phyloP scores from a whole-genome alignment of 2,113 vertebrate genomes.

The Stercorarius parasiticus region DNA sequence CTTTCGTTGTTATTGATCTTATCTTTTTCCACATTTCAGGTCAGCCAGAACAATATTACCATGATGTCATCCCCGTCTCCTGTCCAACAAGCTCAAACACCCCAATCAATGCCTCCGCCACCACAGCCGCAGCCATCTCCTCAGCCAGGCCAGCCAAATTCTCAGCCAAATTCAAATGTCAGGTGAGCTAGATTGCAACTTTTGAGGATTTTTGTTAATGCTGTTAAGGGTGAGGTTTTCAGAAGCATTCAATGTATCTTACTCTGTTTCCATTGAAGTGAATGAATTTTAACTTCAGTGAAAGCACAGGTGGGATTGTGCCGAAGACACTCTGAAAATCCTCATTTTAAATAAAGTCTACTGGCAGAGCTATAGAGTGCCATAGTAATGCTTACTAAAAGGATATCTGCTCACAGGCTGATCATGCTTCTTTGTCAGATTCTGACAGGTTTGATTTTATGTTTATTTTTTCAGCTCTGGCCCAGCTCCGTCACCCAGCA shows the following conservation, averaged over 20 bases:
- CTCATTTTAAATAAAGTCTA: background rate
- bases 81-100: slow-evolving; percentile 86
- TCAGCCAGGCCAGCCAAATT: slow-evolving; percentile 85
- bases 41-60: slow-evolving; percentile 79
- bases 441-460: background rate
- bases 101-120: slow-evolving; percentile 91
- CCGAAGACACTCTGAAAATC: background rate
- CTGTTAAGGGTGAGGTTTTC: background rate
- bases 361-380: background rate
- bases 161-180: slow-evolving; percentile 92
- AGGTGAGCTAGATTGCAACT: slow-evolving; percentile 74
- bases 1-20: background rate
- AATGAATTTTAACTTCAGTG: background rate
- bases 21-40: slow-evolving; percentile 62
- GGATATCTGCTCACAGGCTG: background rate
- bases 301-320: background rate
- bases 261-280: background rate
- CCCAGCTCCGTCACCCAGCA: slow-evolving; percentile 91
- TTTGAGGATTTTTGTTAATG: background rate
- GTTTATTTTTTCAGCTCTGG: slow-evolving; percentile 82
- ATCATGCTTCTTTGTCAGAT: background rate
- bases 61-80: slow-evolving; percentile 95
- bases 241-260: background rate
- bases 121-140: slow-evolving; percentile 90
- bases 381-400: background rate